These are phyloP conservation scores for Sebastes itinus DNA, from an alignment of 2,797 vertebrate genomes.

Conservation along the genomic window DNA sequence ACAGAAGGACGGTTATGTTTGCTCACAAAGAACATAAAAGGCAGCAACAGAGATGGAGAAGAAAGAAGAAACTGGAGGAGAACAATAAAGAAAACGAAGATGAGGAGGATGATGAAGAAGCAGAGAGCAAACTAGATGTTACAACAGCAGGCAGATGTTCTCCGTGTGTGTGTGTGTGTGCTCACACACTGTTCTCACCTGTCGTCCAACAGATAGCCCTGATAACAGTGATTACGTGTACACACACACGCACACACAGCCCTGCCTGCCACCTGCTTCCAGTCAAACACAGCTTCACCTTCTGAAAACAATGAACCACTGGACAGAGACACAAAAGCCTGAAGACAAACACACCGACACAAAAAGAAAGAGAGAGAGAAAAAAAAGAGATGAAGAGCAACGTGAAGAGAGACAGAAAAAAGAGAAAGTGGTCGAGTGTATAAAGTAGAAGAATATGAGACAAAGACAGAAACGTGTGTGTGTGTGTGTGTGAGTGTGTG, in stretches of 20 bases:
- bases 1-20: background rate
- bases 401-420: conserved; percentile 36
- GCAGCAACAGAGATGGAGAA: background rate
- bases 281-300: conserved; percentile 84
- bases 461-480: conserved; percentile 41
- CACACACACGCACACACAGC: conserved; percentile 42
- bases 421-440: conserved; percentile 46
- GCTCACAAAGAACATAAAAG: background rate
- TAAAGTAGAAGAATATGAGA: conserved; percentile 58
- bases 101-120: conserved; percentile 25
- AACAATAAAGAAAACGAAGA: conserved; percentile 18
- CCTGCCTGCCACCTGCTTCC: conserved; percentile 82
- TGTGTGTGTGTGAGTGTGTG: conserved; percentile 11
- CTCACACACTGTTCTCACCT: conserved; percentile 68
- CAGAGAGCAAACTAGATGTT: conserved; percentile 7
- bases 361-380: conserved; percentile 41
- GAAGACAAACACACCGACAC: conserved; percentile 43
- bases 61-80: conserved; percentile 7
- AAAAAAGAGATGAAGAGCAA: conserved; percentile 33
- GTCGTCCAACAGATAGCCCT: conserved; percentile 65
- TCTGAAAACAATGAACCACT: conserved; percentile 78
- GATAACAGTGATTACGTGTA: conserved; percentile 73
- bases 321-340: conserved; percentile 70
- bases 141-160: conserved; percentile 70
- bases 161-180: conserved; percentile 20